Evolutionary conservation across 2,888 invertebrate genomes (phyloP).

Genomic region (Drosophila demipolita): DNA sequence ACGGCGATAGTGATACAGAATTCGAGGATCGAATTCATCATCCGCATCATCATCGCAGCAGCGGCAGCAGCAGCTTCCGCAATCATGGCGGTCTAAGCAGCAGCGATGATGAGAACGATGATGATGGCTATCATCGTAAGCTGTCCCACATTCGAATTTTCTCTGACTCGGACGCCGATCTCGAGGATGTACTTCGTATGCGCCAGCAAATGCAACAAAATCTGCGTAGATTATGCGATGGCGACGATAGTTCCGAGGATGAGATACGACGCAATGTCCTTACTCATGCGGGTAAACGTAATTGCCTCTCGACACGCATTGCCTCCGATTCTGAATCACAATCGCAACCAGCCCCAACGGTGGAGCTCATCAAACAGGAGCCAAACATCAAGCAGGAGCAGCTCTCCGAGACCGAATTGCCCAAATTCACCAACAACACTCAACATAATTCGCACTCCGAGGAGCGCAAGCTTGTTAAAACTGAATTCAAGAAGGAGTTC

Average conservation of each 20-base stretch:
- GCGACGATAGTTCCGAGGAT: conserved; percentile 83
- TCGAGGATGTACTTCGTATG: conserved; percentile 45
- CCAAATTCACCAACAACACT: conserved; percentile 72
- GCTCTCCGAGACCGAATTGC: conserved; percentile 60
- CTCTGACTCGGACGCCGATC: conserved; percentile 85
- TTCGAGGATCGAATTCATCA: conserved; percentile 82
- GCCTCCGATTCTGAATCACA: conserved; percentile 89
- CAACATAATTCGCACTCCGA: conserved; percentile 83
- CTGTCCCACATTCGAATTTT: conserved; percentile 67
- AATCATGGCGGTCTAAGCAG: conserved; percentile 58
- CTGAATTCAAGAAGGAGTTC: conserved; percentile 81
- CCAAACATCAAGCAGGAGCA: conserved; percentile 87
- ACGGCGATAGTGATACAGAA: conserved; percentile 93
- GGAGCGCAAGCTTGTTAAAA: conserved; percentile 83
- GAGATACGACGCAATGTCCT: conserved; percentile 79
- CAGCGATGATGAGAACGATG: conserved; percentile 85
- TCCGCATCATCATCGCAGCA: conserved; percentile 79
- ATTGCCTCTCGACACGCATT: conserved; percentile 89
- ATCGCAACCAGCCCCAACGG: conserved; percentile 63
- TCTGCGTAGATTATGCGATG: conserved; percentile 85
- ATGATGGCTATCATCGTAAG: conserved; percentile 71
- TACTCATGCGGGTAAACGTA: conserved; percentile 87
- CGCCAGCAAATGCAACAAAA: conserved; percentile 85
- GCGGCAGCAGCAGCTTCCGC: conserved; percentile 75
- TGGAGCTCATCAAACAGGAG: conserved; percentile 71